Percentiles rank a stretch among this genome's conserved stretches.
phyloP scores from a whole-genome alignment of 2,113 vertebrate species.

The Ploceus nigricollis region DNA sequence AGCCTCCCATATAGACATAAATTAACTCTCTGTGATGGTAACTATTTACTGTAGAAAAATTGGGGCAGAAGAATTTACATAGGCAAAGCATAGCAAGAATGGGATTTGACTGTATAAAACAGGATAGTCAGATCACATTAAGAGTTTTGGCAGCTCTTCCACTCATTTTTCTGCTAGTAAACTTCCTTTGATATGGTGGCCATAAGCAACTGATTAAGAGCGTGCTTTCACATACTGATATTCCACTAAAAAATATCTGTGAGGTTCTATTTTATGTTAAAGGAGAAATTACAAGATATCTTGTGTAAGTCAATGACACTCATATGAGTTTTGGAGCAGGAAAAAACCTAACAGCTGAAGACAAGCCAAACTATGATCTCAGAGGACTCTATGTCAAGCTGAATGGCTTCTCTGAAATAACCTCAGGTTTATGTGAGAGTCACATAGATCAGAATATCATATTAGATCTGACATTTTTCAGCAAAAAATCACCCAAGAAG shows the following conservation, averaged over 20 bases:
- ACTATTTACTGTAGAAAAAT: neutral
- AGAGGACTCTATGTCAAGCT: neutral
- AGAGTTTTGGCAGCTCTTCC: neutral
- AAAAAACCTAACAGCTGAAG: neutral
- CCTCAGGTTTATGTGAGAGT: neutral
- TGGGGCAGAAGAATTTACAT: neutral
- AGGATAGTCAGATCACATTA: neutral
- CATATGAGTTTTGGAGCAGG: neutral
- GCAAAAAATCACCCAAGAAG: neutral
- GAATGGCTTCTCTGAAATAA: neutral
- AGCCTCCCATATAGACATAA: fast-evolving
- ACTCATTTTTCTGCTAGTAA: neutral
- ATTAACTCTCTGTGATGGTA: fast-evolving
- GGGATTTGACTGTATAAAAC: neutral
- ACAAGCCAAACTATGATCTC: neutral
- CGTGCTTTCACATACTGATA: neutral
- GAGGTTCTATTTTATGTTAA: neutral
- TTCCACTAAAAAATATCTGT: neutral
- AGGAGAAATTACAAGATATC: neutral
- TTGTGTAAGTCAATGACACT: neutral
- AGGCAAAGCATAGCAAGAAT: neutral
- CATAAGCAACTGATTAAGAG: neutral
- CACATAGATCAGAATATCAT: neutral
- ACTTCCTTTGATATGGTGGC: neutral
- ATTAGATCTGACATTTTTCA: neutral